Evolutionary conservation across 2,113 vertebrate genomes (phyloP).

Genomic region (Elephas maximus): DNA sequence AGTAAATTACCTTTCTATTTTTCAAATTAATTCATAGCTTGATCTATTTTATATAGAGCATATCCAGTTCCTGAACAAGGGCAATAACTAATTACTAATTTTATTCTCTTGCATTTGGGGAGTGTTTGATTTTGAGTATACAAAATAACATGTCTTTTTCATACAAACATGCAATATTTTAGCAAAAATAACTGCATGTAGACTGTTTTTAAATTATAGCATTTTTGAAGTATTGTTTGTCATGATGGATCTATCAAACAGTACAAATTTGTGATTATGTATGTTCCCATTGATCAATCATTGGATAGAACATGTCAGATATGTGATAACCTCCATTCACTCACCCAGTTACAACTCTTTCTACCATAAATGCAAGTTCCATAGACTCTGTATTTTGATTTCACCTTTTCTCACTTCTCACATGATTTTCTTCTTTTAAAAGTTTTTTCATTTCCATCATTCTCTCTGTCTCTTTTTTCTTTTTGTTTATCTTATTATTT

Average conservation of each 20-base stretch:
- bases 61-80: not conserved
- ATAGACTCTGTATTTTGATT: not conserved
- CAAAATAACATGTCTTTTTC: no score
- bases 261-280: not conserved
- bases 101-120: no score
- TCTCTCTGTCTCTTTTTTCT: not conserved
- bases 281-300: not conserved
- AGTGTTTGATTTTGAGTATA: no score
- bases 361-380: not conserved
- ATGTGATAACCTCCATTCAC: not conserved
- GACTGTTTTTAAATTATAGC: not conserved
- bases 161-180: no score
- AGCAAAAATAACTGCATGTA: not conserved
- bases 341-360: not conserved
- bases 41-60: not conserved
- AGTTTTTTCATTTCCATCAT: not conserved
- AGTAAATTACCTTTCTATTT: not conserved
- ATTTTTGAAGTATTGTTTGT: not conserved
- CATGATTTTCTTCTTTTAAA: not conserved
- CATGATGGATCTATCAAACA: not conserved
- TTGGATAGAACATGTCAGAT: not conserved
- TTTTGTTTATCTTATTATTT: not conserved
- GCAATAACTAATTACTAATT: not conserved
- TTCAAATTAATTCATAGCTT: not conserved
- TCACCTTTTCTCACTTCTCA: not conserved